A percentile compares a stretch with the other conserved stretches of the same genome.
These are phyloP conservation scores for Agrotis segetum DNA, from an alignment of 2,888 invertebrate species.

Conservation along the genomic window DNA sequence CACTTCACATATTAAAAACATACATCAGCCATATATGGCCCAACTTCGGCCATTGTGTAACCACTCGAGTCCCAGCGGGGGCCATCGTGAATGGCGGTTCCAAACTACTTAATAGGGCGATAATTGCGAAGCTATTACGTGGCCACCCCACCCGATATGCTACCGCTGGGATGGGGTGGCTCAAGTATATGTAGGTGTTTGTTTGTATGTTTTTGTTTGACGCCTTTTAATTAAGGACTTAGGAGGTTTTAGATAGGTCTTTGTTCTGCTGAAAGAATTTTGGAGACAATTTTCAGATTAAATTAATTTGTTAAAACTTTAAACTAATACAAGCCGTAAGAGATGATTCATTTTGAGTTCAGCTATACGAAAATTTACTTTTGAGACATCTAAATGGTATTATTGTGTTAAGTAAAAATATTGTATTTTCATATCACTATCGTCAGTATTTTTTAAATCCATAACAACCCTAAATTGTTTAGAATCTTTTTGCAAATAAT, in stretches of 20 bases:
- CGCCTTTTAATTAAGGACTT: conserved; percentile 48
- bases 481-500: no score
- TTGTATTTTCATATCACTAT: no score
- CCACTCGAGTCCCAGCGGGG: conserved; percentile 64
- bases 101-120: conserved; percentile 89
- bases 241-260: neutral
- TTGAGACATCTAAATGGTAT: no score
- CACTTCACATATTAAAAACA: conserved; percentile 63
- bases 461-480: no score
- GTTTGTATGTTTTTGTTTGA: conserved; percentile 38
- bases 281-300: no score
- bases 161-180: conserved; percentile 31
- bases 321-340: no score
- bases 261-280: neutral
- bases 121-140: conserved; percentile 84
- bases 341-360: no score
- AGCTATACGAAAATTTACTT: no score
- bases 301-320: no score
- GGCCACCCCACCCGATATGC: conserved; percentile 56
- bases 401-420: no score
- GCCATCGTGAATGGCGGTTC: conserved; percentile 76
- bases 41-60: conserved; percentile 55
- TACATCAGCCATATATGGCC: conserved; percentile 41
- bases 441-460: no score
- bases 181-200: conserved; percentile 38